phyloP scores from a whole-genome alignment of 2,797 vertebrate genomes.

The Platalea minor region DNA sequence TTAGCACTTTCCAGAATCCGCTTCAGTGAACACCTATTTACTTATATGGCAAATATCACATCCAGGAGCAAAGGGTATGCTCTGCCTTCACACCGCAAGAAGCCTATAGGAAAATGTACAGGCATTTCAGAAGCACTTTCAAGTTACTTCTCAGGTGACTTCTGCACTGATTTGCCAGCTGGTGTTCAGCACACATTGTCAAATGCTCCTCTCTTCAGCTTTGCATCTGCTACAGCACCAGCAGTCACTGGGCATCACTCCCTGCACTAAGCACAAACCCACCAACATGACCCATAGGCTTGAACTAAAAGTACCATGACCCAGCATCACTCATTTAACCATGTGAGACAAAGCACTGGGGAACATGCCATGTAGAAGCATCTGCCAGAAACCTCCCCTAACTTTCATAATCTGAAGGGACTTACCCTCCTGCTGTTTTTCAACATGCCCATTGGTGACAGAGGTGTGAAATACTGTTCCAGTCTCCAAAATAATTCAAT shows the following conservation, averaged over 20 bases:
- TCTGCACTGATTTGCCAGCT: background rate
- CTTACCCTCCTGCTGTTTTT: background rate
- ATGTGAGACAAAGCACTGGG: background rate
- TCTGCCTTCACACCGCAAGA: background rate
- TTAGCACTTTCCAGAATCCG: background rate
- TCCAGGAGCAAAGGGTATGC: background rate
- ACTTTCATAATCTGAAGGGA: background rate
- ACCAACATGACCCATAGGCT: background rate
- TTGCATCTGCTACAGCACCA: background rate
- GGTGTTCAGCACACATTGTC: background rate
- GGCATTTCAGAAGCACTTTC: background rate
- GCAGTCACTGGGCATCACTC: background rate
- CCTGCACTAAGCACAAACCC: background rate
- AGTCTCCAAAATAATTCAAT: background rate
- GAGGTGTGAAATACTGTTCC: background rate
- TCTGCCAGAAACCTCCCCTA: background rate
- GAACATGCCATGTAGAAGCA: background rate
- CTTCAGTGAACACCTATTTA: background rate
- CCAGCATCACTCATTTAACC: background rate
- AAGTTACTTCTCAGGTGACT: background rate
- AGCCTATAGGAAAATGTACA: background rate
- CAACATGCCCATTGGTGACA: background rate
- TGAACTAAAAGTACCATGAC: background rate
- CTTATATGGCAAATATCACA: background rate
- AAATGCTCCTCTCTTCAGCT: background rate